phyloP scores from a whole-genome alignment of 1,140 invertebrate genomes.

The Mamestra configurata region DNA sequence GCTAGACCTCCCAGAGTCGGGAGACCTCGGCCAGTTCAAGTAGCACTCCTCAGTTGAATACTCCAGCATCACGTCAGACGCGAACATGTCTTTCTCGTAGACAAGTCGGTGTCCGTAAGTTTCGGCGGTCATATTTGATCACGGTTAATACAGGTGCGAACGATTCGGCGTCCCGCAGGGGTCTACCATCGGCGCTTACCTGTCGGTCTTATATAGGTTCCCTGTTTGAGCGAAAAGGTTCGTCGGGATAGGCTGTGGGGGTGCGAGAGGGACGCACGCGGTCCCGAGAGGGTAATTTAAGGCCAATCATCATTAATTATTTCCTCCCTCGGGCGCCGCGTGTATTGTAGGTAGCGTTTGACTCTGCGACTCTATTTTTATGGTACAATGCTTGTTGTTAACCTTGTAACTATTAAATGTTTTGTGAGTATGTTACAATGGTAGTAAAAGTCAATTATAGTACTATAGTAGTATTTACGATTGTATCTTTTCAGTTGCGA shows the following conservation, averaged over 20 bases:
- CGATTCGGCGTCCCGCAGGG: conserved; percentile 72
- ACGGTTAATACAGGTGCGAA: conserved; percentile 66
- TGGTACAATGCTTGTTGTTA: conserved; percentile 44
- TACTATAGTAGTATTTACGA: conserved; percentile 3
- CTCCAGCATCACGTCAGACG: conserved; percentile 79
- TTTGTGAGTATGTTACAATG: conserved; percentile 24
- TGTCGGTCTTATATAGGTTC: conserved; percentile 82
- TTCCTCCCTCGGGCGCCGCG: conserved; percentile 78
- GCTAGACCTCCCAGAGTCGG: conserved; percentile 85
- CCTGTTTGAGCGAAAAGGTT: conserved; percentile 71
- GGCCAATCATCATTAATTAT: conserved; percentile 88
- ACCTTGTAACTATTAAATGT: conserved; percentile 39
- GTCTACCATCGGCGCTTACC: conserved; percentile 76
- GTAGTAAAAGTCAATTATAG: conserved; percentile 15
- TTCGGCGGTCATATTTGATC: conserved; percentile 80
- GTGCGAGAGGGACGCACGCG: conserved; percentile 67
- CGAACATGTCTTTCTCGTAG: conserved; percentile 85
- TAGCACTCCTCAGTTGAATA: conserved; percentile 81
- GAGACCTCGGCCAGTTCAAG: conserved; percentile 83
- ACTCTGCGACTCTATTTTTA: conserved; percentile 59
- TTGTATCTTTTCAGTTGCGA: too few relatives aligned
- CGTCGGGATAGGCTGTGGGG: conserved; percentile 49
- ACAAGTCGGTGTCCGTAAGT: conserved; percentile 86
- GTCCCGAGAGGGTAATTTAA: conserved; percentile 82
- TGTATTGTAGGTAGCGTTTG: conserved; percentile 73